Evolutionary conservation across 2,888 invertebrate genomes (phyloP), one percentile per base, ranked within the genome.

Genomic region (Tigriopus californicus): DNA sequence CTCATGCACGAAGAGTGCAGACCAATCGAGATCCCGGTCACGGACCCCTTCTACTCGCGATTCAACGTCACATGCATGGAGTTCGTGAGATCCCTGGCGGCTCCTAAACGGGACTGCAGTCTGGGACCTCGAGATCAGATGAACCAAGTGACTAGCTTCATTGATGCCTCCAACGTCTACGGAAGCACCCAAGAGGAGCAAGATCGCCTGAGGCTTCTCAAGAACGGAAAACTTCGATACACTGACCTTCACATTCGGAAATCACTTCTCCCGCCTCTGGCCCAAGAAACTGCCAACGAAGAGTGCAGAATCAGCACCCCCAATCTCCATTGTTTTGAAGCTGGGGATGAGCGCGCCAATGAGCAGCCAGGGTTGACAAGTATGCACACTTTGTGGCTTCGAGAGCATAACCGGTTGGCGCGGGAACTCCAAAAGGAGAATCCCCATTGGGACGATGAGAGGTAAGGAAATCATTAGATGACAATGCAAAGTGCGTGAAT

Each of bases 391-490:
- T 74, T 83, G 18, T 85, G 83, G 77, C 69, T 85, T 60, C 70
- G 85, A 61, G 80, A 82, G 63, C 86, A 87, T 68, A 82, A 77
- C 69, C 79, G 82, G 62, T 76, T 90, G 65, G 85, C 87, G 1
- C 75, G 77, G 63, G 78, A 80, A 65, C 70, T 91, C 46, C 76
- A 80, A 5, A 76, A 77, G 52, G 67, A 87, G 46, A 91, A 91
- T 73, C 79, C 80, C 0, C 83, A 85, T 66, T 91, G 91, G 91
- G 82, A 81, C 66, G 90, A 91, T 67, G 89, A 90, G 68, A 82
- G 82, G 67, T 57, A 44, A 56, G 33, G 8, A 33, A 33, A 33
- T 8, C 3, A 5, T 3, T 33, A 33, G 33, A 33, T 33, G 33
- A 33, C 33, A 8, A 8, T 3, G 33, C 33, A 33, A 33, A 33